Evolutionary conservation across 1,140 invertebrate genomes (phyloP).

Genomic region (Dufourea novaeangliae): DNA sequence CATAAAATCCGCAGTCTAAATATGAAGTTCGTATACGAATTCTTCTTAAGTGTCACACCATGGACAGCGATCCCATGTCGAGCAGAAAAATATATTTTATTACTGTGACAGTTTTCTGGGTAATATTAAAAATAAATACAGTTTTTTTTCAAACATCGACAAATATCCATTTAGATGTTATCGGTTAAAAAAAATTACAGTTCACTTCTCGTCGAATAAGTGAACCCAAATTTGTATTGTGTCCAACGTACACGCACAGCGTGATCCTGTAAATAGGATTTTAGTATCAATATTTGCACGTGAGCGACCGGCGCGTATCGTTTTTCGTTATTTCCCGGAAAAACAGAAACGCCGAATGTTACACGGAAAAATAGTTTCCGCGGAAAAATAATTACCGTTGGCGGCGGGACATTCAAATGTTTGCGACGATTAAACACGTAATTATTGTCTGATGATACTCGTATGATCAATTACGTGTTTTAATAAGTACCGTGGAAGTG

Average conservation of each 20-base stretch:
- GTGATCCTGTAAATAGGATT: not conserved
- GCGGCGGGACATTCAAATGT: not conserved
- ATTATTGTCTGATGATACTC: not conserved
- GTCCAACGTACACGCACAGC: not conserved
- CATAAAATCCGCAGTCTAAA: no score
- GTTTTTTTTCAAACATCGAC: no score
- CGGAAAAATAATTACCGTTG: not conserved
- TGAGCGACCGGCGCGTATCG: not conserved
- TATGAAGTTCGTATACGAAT: no score
- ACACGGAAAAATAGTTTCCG: not conserved
- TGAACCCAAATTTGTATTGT: not conserved
- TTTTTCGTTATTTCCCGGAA: not conserved
- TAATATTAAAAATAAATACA: no score
- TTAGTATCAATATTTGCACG: not conserved
- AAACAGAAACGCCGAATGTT: not conserved
- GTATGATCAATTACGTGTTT: no score
- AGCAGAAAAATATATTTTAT: no score
- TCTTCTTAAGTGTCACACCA: no score
- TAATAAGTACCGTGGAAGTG: no score
- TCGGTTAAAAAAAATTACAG: not conserved
- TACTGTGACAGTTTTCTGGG: no score
- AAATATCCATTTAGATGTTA: no score
- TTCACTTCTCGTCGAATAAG: not conserved
- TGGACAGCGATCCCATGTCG: no score
- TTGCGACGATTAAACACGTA: not conserved